Evolutionary conservation across 2,888 invertebrate genomes (phyloP).

Genomic region (Tipula confusa): DNA sequence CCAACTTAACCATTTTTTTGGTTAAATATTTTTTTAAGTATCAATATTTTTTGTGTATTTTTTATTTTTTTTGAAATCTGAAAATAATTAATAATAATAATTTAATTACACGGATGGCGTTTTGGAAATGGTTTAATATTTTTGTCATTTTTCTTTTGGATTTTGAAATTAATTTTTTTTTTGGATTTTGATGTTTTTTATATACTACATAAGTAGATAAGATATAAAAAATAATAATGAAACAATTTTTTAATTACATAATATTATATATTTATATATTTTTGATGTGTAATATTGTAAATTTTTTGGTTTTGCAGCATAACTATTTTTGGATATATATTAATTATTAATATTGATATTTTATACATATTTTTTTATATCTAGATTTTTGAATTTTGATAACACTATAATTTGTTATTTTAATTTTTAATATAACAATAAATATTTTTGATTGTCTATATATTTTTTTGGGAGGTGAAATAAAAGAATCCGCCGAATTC

Average conservation of each 20-base stretch:
- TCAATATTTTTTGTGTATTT: not conserved
- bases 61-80: not conserved
- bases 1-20: not conserved
- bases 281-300: conserved; percentile 20
- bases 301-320: conserved; percentile 25
- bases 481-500: not conserved
- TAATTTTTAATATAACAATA: too few relatives aligned
- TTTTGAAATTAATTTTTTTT: conserved; percentile 3
- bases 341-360: conserved; percentile 20
- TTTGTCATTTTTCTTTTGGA: not conserved
- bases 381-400: conserved; percentile 21
- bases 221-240: not conserved
- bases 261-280: not conserved
- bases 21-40: not conserved
- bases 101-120: conserved; percentile 16
- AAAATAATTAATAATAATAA: conserved; percentile 12
- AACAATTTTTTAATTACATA: not conserved
- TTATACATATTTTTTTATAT: not conserved
- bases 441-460: not conserved
- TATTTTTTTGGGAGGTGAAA: not conserved
- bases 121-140: not conserved
- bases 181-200: not conserved
- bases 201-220: conserved; percentile 3
- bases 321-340: not conserved
- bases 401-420: not conserved